Percentiles rank a stretch among this genome's conserved stretches.
Evolutionary conservation across 1,140 invertebrate species (phyloP).

Genomic region (Lepeophtheirus salmonis): DNA sequence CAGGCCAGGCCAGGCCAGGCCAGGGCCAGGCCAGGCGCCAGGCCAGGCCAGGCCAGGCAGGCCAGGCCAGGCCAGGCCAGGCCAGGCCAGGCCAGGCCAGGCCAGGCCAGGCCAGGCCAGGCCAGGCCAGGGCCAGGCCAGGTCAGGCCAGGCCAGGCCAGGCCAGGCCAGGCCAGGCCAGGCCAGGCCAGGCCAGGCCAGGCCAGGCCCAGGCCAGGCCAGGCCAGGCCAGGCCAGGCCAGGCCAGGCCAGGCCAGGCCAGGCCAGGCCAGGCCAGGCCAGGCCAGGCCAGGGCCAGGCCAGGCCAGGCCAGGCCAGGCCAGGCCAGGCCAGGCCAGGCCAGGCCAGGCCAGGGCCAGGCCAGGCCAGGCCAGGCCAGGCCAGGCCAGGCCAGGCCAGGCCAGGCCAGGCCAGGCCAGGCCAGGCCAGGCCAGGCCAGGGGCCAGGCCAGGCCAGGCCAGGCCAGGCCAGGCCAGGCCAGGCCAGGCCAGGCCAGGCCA

Average conservation of each 20-base stretch:
- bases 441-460: constrained; percentile 23
- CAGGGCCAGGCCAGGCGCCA: constrained; percentile 22
- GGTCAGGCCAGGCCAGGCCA: constrained; percentile 23
- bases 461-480: constrained; percentile 22
- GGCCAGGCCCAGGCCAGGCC: constrained; percentile 22
- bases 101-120: constrained; percentile 23
- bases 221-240: constrained; percentile 23
- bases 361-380: constrained; percentile 23
- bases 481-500: constrained; percentile 21
- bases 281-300: constrained; percentile 23
- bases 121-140: constrained; percentile 22
- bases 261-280: constrained; percentile 23
- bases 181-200: constrained; percentile 22
- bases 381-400: constrained; percentile 23
- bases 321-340: constrained; percentile 22
- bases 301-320: constrained; percentile 22
- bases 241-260: constrained; percentile 23
- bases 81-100: constrained; percentile 23
- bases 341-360: constrained; percentile 22
- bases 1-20: constrained; percentile 23
- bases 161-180: constrained; percentile 21
- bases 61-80: constrained; percentile 23
- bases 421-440: constrained; percentile 23
- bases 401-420: constrained; percentile 23
- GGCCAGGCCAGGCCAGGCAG: constrained; percentile 23